Conservation (phyloP, 1,140 invertebrate genomes). For the Heliothis subflexa region DNA sequence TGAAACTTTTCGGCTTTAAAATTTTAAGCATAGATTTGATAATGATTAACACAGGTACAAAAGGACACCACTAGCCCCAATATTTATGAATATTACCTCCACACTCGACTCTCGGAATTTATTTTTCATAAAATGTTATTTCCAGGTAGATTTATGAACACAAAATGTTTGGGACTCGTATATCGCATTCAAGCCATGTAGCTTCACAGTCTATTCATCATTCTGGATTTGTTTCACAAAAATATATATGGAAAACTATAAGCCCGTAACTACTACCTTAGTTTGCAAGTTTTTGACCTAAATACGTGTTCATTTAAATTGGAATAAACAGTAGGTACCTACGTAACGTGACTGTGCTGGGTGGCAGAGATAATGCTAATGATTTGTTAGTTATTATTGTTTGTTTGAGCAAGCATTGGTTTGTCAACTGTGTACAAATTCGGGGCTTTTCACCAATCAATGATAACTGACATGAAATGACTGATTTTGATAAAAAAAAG, state of each 20-base stretch:
- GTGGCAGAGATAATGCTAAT: background rate
- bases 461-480: too few relatives aligned
- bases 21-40: too few relatives aligned
- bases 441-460: background rate
- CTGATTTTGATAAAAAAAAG: too few relatives aligned
- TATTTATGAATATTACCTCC: too few relatives aligned
- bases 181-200: slow-evolving; percentile 20
- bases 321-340: background rate
- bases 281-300: slow-evolving; percentile 1
- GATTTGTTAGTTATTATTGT: slow-evolving; percentile 12
- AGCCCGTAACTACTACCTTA: background rate
- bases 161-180: background rate
- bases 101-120: too few relatives aligned
- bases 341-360: background rate
- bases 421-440: background rate
- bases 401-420: background rate
- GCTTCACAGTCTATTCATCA: slow-evolving; percentile 14
- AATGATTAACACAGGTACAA: too few relatives aligned
- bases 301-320: slow-evolving; percentile 1
- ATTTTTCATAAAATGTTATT: too few relatives aligned
- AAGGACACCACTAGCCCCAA: too few relatives aligned
- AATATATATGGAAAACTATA: slow-evolving; percentile 6
- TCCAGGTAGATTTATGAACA: too few relatives aligned
- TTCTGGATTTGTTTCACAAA: slow-evolving; percentile 18
- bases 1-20: too few relatives aligned